These are phyloP conservation scores for Euplexia lucipara DNA, from an alignment of 2,888 invertebrate genomes.

Conservation along the genomic window DNA sequence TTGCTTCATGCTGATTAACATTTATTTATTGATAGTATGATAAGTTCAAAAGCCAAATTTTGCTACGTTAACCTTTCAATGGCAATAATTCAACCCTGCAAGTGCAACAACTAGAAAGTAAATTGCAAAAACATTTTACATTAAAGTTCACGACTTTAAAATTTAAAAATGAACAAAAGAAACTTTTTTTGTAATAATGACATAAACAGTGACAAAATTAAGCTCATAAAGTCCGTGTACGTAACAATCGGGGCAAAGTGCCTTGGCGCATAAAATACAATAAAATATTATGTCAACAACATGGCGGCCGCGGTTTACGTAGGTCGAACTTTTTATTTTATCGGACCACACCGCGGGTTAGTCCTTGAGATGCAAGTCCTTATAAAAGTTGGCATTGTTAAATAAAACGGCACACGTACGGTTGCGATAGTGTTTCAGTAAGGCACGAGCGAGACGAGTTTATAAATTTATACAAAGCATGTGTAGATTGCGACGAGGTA, in stretches of 20 bases:
- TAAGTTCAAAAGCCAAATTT: neutral
- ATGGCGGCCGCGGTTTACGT: constrained; percentile 55
- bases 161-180: constrained; percentile 43
- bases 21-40: neutral
- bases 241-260: constrained; percentile 48
- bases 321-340: constrained; percentile 61
- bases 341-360: constrained; percentile 59
- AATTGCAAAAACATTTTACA: constrained; percentile 36
- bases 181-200: constrained; percentile 55
- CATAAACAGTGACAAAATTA: constrained; percentile 52
- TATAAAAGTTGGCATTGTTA: constrained; percentile 59
- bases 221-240: constrained; percentile 47
- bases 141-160: constrained; percentile 44
- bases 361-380: constrained; percentile 55
- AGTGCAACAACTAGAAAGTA: constrained; percentile 28
- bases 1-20: too few relatives aligned
- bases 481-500: neutral
- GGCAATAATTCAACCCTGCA: constrained; percentile 8
- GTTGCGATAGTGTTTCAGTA: constrained; percentile 39
- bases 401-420: constrained; percentile 42
- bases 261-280: constrained; percentile 53
- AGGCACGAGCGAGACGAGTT: constrained; percentile 23
- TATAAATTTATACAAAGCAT: constrained; percentile 27
- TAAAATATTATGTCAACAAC: constrained; percentile 62
- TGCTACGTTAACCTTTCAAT: neutral